Conservation (phyloP, 2,888 invertebrate genomes). For the Tridacna gigas region DNA sequence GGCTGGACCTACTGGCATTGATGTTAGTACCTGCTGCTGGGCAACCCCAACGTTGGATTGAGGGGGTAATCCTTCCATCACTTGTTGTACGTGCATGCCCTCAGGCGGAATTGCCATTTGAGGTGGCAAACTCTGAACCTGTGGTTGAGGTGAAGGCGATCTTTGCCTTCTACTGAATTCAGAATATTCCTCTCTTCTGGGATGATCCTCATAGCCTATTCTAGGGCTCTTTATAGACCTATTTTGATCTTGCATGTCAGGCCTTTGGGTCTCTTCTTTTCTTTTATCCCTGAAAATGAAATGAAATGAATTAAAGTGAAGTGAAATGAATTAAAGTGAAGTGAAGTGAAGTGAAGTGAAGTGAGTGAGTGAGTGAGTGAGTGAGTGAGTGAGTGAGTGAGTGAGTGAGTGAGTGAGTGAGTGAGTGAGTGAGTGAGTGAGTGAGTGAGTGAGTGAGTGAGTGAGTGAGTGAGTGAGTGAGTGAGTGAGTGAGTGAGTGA, state of each 20-base stretch:
- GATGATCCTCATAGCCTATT: neutral
- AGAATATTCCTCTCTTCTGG: conserved; percentile 12
- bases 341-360: no score
- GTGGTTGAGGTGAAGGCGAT: conserved; percentile 1
- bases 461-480: no score
- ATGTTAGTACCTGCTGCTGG: conserved; percentile 21
- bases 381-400: no score
- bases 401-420: no score
- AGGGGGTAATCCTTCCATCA: conserved; percentile 3
- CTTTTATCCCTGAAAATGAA: conserved; percentile 13
- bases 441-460: no score
- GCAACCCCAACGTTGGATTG: conserved; percentile 16
- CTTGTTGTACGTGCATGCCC: conserved; percentile 26
- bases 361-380: no score
- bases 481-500: no score
- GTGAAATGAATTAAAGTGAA: no score
- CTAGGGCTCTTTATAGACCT: conserved; percentile 2
- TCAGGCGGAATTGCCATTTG: conserved; percentile 13
- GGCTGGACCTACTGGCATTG: conserved; percentile 4
- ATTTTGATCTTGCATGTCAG: conserved; percentile 4
- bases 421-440: no score
- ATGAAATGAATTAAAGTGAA: no score
- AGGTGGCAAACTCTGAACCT: conserved; percentile 11
- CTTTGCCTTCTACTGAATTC: neutral
- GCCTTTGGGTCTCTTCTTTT: neutral